phyloP scores from a whole-genome alignment of 2,797 vertebrate species.

The Mormyrops attenuatus region DNA sequence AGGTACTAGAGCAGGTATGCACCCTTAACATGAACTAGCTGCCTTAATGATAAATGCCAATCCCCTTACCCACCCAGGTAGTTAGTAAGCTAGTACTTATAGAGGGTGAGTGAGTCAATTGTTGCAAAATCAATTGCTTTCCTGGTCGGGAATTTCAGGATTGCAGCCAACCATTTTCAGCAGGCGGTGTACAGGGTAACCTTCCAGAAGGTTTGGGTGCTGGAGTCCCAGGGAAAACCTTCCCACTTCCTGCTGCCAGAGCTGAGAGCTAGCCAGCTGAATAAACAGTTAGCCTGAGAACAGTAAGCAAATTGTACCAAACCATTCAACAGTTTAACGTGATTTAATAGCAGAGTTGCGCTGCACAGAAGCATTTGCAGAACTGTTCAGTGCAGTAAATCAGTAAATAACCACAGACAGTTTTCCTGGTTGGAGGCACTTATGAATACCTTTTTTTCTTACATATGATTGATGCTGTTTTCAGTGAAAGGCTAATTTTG shows the following conservation, averaged over 20 bases:
- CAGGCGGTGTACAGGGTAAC: not conserved
- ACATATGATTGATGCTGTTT: conserved; percentile 3
- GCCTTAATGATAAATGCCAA: not conserved
- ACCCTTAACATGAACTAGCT: not conserved
- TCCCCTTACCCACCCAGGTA: not conserved
- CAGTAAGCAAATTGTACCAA: not conserved
- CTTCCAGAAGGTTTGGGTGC: not conserved
- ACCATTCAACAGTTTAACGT: not conserved
- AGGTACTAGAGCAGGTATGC: not conserved
- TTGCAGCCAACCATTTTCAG: not conserved
- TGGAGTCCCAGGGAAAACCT: not conserved
- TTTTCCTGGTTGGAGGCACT: not conserved
- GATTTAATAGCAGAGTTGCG: not conserved
- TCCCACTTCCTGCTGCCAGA: not conserved
- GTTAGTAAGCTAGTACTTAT: not conserved
- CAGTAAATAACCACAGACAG: not conserved
- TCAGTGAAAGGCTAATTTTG: not conserved
- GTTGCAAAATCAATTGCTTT: not conserved
- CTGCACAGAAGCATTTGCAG: not conserved
- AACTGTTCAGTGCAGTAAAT: not conserved
- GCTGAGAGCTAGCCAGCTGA: not conserved
- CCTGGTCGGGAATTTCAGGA: not conserved
- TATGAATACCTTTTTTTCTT: not conserved
- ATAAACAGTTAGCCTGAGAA: not conserved
- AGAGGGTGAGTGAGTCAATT: not conserved